These are phyloP conservation scores for Ormyrus pomaceus DNA, from an alignment of 2,888 invertebrate genomes.

Conservation along the genomic window DNA sequence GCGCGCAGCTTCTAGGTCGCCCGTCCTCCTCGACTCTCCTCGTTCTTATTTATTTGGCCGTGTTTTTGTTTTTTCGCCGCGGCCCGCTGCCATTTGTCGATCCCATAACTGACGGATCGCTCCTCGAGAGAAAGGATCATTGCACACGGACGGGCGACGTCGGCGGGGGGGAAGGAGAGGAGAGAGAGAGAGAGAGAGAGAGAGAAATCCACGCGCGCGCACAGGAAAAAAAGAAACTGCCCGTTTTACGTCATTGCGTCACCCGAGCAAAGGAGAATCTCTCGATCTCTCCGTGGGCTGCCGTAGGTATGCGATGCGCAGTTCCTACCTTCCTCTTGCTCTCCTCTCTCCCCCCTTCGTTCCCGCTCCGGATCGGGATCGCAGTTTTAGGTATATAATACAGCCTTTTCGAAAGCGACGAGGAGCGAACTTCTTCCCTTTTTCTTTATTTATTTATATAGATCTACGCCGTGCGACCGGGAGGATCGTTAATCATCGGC, in stretches of 20 bases:
- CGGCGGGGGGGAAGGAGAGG: not conserved
- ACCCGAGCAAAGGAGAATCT: not conserved
- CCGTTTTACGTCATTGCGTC: conserved; percentile 21
- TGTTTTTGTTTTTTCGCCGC: not conserved
- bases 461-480: not conserved
- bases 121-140: conserved; percentile 10
- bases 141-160: not conserved
- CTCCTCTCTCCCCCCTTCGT: not conserved
- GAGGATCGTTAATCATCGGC: conserved; percentile 47
- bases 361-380: not conserved
- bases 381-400: too few relatives aligned
- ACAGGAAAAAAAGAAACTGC: conserved; percentile 4
- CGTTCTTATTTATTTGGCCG: not conserved
- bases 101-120: not conserved
- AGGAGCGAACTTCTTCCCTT: not conserved
- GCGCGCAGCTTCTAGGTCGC: not conserved
- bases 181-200: not conserved
- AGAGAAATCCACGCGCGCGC: not conserved
- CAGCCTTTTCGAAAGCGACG: too few relatives aligned
- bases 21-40: not conserved
- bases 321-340: not conserved
- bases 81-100: not conserved
- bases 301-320: not conserved
- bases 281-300: too few relatives aligned
- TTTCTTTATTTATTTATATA: conserved; percentile 30